A percentile compares a stretch with the other conserved stretches of the same genome.
Evolutionary conservation across 1,140 invertebrate genomes (phyloP).

Genomic region (Druon quercuslanigerum): DNA sequence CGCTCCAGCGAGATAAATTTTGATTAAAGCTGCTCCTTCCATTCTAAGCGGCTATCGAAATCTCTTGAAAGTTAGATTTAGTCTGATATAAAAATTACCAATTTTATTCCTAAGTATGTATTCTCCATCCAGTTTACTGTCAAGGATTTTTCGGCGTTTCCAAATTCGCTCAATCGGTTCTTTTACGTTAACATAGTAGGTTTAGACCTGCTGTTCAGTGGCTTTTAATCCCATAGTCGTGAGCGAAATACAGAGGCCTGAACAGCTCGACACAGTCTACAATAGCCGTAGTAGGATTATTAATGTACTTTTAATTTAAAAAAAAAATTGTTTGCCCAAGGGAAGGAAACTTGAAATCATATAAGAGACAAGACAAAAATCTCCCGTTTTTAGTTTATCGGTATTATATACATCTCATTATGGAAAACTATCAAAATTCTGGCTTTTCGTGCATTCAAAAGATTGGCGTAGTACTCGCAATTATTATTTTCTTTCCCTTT

Average conservation of each 20-base stretch:
- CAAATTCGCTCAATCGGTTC: slow-evolving; percentile 22
- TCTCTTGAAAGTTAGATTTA: slow-evolving; percentile 10
- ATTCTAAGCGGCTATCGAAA: neutral
- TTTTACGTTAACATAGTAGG: slow-evolving; percentile 29
- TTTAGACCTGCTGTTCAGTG: slow-evolving; percentile 17
- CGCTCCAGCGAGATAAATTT: neutral
- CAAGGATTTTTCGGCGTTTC: slow-evolving; percentile 9
- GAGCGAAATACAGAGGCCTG: neutral
- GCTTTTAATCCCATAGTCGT: slow-evolving; percentile 7
- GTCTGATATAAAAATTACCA: neutral
- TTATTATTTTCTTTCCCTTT: too few species aligned
- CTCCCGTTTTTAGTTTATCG: neutral
- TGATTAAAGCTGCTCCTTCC: slow-evolving; percentile 14
- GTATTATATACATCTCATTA: neutral
- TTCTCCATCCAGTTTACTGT: slow-evolving; percentile 13
- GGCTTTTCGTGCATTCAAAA: neutral
- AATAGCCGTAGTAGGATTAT: slow-evolving; percentile 14
- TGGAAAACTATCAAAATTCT: neutral
- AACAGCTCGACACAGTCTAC: slow-evolving; percentile 23
- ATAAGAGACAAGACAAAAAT: neutral
- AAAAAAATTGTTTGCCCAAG: slow-evolving; percentile 19
- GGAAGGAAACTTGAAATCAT: neutral
- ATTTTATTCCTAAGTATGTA: slow-evolving; percentile 11
- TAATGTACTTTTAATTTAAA: slow-evolving; percentile 20
- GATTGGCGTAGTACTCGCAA: too few species aligned